Base-by-base conservation (phyloP, 2,888 invertebrate genomes). In the Plusia festucae region DNA sequence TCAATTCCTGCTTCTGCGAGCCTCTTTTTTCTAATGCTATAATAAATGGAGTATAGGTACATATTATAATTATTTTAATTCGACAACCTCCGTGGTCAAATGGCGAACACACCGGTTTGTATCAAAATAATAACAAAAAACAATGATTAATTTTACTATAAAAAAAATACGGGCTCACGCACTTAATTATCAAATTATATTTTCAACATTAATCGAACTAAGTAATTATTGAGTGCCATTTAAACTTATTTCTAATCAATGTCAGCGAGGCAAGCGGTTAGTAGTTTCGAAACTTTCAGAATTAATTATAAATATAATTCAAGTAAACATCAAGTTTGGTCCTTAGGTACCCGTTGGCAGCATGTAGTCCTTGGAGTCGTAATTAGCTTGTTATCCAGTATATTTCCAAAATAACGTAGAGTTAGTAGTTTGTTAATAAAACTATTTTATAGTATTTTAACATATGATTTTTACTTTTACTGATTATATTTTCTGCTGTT, bases 241-340 rank as follows among this genome's bases (percentile, higher is more conserved):
- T 60, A 46, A 54, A 60, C 30, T 60, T 60, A 30, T 30, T n/a
- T 60, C 22, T 30, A 60, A 60, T 60, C 60, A 60, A 54, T 60
- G 46, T 53, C 30, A 32, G 46, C 18, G 18, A 58, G 18, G n/a
- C 40, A 40, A 40, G 51, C 30, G n/a, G 60, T 49, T 30, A 53
- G 18, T 53, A 46, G 54, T 54, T 60, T n/a, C 20, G 7, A 46
- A 54, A 44, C 30, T 30, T 30, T 49, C 16, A 22, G 20, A 60
- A 49, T 60, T 60, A 60, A 60, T 60, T 60, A 60, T 15, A 54
- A 60, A 49, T 49, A 46, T 54, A 60, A 60, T 60, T 53, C 30
- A 60, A 54, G 46, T 54, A 30, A 60, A 60, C 53, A 60, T 30
- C 13, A n/a, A 11, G 13, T 53, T n/a, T 54, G 40, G 13, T 22